Evolutionary conservation across 1,140 invertebrate genomes (phyloP), one percentile per base, ranked within the genome.

Genomic region (Meloidogyne floridensis): DNA sequence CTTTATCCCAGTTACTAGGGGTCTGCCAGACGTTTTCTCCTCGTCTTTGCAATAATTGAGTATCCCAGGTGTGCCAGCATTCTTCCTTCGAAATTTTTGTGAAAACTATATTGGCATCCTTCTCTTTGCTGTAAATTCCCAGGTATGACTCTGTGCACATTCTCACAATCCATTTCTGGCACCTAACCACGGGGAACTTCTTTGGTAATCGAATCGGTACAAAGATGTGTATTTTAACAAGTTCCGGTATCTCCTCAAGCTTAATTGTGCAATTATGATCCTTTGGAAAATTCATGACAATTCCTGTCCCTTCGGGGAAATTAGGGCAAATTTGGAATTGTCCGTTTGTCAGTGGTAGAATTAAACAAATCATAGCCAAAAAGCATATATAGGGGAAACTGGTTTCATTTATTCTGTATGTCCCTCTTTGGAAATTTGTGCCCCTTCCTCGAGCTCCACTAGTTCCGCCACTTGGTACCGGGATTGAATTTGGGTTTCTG

Each of bases 131-230:
- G 13, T 13, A n/a, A 20, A 74, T 74, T 18, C 18, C 11, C 0
- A 74, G 7, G 18, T 47, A 74, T 3, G 72, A 13, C 18, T 74
- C 72, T 0, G 73, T 75, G 32, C 73, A 75, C 0, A 56, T 75
- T 42, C 51, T 75, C 5, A 75, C 73, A 43, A 42, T 75, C 73
- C 73, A 75, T 8, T 8, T 3, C 3, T 51, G 51, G 3, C 73
- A 75, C 18, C 56, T 20, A 10, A 75, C 20, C 8, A 47, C 73
- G 7, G 73, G 73, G 43, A 75, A 75, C 3, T n/a, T 9, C 7
- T 56, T 51, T 5, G 73, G 73, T 5, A 75, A 20, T n/a, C 73
- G 18, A 43, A 75, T 75, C 18, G 73, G 73, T 9, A 75, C 42
- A 11, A 54, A 51, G 43, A 75, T 51, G 1, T 75, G 20, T 7